phyloP scores from a whole-genome alignment of 2,888 invertebrate genomes.

The Bibio marci region DNA sequence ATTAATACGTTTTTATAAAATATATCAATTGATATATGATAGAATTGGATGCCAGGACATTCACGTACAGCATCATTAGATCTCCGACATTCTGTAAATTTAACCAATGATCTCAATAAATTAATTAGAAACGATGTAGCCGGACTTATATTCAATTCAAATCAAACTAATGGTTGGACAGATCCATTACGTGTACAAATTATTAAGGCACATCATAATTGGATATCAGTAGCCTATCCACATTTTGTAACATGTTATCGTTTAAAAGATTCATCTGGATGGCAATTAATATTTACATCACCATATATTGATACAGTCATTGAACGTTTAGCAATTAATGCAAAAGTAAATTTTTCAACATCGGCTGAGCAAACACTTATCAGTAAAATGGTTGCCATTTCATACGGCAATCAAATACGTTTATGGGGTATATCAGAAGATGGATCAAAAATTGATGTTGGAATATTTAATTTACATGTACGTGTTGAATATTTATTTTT shows the following conservation, averaged over 20 bases:
- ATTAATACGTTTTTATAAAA: no score
- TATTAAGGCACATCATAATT: conserved; percentile 93
- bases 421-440: conserved; percentile 68
- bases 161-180: conserved; percentile 44
- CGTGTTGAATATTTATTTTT: conserved; percentile 92
- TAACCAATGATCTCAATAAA: conserved; percentile 58
- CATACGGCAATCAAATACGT: conserved; percentile 56
- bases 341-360: conserved; percentile 36
- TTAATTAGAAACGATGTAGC: conserved; percentile 47
- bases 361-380: conserved; percentile 32
- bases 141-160: conserved; percentile 46
- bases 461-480: conserved; percentile 80
- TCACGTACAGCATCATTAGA: conserved; percentile 74
- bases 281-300: conserved; percentile 90
- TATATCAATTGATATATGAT: no score
- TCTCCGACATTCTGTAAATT: conserved; percentile 51
- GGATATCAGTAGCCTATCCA: conserved; percentile 92
- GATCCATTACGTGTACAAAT: conserved; percentile 81
- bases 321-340: conserved; percentile 82
- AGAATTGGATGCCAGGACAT: conserved; percentile 34
- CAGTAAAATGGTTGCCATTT: conserved; percentile 69
- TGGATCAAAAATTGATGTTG: conserved; percentile 56
- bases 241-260: conserved; percentile 90
- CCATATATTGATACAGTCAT: conserved; percentile 79
- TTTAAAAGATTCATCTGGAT: conserved; percentile 90